Conservation (phyloP, 2,797 vertebrate species). For the Cyprinella venusta region DNA sequence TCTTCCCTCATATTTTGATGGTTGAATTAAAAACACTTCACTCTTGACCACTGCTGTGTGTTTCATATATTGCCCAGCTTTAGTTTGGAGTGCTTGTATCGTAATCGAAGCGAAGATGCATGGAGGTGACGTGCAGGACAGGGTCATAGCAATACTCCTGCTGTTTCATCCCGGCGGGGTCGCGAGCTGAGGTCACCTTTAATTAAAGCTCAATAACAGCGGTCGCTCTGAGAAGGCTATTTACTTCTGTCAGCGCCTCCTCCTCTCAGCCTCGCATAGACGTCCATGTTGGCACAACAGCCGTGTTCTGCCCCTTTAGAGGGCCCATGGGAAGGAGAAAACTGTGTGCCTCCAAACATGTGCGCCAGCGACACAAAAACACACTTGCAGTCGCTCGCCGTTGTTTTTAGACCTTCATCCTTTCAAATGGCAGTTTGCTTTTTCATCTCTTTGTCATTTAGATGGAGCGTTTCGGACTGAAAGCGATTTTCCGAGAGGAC, state of each 20-base stretch:
- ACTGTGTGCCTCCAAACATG: conserved; percentile 6
- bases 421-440: conserved; percentile 38
- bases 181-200: conserved; percentile 63
- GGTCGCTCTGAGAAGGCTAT: conserved; percentile 45
- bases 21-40: neutral
- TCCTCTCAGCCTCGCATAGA: conserved; percentile 19
- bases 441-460: conserved; percentile 63
- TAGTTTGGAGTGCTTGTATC: neutral
- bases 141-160: conserved; percentile 66
- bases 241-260: conserved; percentile 70
- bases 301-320: conserved; percentile 9
- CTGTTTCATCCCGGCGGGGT: conserved; percentile 64
- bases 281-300: conserved; percentile 38
- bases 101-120: conserved; percentile 24
- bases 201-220: conserved; percentile 69
- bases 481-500: conserved; percentile 45
- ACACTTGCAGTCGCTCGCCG: neutral
- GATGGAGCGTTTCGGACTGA: conserved; percentile 50
- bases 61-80: neutral
- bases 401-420: conserved; percentile 17
- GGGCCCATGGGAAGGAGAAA: conserved; percentile 7
- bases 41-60: neutral
- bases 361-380: conserved; percentile 14
- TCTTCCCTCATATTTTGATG: neutral
- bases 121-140: conserved; percentile 14